Conservation (phyloP, 35 echinoderm and acorn worm genomes). For the Apostichopus parvimensis region DNA sequence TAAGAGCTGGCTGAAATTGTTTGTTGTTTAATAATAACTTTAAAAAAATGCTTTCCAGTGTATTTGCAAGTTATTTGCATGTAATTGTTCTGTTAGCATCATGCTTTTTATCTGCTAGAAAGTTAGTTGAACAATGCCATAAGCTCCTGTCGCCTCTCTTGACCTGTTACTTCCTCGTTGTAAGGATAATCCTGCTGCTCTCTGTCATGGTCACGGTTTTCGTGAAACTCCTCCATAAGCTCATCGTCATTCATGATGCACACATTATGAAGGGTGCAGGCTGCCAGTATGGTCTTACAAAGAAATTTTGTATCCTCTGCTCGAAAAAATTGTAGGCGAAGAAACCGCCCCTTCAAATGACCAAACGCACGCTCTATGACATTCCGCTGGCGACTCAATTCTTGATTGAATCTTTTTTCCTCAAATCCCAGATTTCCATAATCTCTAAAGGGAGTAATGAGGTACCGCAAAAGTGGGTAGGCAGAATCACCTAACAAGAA, state of each 20-base stretch:
- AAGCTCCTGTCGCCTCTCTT: slow-evolving; percentile 12
- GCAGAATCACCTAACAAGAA: slow-evolving; percentile 46
- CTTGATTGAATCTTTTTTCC: slow-evolving; percentile 37
- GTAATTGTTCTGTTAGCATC: neutral
- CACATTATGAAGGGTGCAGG: slow-evolving; percentile 41
- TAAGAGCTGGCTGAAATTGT: too few relatives aligned
- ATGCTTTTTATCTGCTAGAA: neutral
- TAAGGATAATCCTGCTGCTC: slow-evolving; percentile 10
- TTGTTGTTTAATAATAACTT: neutral
- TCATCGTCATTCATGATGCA: slow-evolving; percentile 39
- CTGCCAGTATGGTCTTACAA: slow-evolving; percentile 10
- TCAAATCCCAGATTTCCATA: slow-evolving; percentile 41
- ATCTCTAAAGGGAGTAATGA: slow-evolving; percentile 58
- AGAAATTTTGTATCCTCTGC: slow-evolving; percentile 18
- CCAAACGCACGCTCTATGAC: slow-evolving; percentile 64
- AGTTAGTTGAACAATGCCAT: slow-evolving; percentile 10
- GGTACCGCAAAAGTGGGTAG: slow-evolving; percentile 48
- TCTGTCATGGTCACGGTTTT: neutral
- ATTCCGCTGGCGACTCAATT: slow-evolving; percentile 40
- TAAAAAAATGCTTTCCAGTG: neutral
- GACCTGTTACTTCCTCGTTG: slow-evolving; percentile 22
- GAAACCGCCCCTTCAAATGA: slow-evolving; percentile 42
- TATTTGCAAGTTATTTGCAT: neutral
- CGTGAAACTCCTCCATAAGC: slow-evolving; percentile 46
- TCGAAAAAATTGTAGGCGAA: slow-evolving; percentile 35